These are phyloP conservation scores for Melanaphis sacchari DNA, from an alignment of 1,140 invertebrate species.

Conservation along the genomic window DNA sequence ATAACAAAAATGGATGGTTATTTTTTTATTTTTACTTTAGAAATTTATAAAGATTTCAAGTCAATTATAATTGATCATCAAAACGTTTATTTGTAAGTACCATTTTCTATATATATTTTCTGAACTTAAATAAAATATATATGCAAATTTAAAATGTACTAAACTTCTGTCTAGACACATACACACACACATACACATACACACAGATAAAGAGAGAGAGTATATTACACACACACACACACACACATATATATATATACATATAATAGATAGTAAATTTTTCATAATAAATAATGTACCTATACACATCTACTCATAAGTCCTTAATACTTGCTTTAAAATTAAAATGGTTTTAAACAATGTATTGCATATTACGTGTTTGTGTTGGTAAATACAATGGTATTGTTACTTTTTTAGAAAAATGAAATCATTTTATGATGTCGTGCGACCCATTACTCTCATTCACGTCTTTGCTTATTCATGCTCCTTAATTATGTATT, in stretches of 20 bases:
- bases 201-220: too few relatives aligned
- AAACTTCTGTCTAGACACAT: not conserved
- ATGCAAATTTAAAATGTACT: not conserved
- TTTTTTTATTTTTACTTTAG: not conserved
- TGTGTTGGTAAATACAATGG: not conserved
- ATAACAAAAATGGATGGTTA: not conserved
- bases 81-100: not conserved
- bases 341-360: not conserved
- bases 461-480: conserved; percentile 13
- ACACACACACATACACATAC: too few relatives aligned
- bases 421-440: conserved; percentile 1
- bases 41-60: not conserved
- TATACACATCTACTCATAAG: not conserved
- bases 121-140: too few relatives aligned
- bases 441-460: conserved; percentile 24
- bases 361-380: not conserved
- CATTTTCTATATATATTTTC: not conserved
- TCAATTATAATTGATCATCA: conserved; percentile 5
- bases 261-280: too few relatives aligned
- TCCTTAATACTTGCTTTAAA: not conserved
- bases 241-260: too few relatives aligned
- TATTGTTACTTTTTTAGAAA: conserved; percentile 42
- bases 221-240: too few relatives aligned
- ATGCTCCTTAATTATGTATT: not conserved
- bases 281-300: not conserved